A percentile compares a stretch with the other conserved stretches of the same genome.
phyloP scores from a whole-genome alignment of 2,888 invertebrate genomes.

The Dryococelus australis region DNA sequence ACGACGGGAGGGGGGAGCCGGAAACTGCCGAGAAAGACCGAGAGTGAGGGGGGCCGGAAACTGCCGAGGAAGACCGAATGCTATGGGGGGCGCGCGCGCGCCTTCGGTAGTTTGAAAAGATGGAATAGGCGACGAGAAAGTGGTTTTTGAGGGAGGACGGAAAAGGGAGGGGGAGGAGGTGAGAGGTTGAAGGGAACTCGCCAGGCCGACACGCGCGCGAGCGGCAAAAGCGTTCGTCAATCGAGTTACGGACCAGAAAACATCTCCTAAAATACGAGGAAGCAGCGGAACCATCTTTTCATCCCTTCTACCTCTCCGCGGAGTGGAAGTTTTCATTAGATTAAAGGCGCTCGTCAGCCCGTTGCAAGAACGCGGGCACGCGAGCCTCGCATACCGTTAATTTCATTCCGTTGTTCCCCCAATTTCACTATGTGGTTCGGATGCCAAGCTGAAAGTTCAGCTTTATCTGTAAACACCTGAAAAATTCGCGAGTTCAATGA shows the following conservation, averaged over 20 bases:
- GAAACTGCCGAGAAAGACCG: not conserved
- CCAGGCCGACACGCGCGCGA: not conserved
- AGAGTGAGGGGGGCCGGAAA: not conserved
- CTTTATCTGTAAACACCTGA: too few relatives aligned
- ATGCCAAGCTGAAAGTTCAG: too few relatives aligned
- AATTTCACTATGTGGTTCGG: too few relatives aligned
- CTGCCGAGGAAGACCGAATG: not conserved
- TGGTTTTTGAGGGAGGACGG: not conserved
- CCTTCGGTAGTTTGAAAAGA: not conserved
- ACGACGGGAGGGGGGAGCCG: not conserved
- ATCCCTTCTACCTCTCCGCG: not conserved
- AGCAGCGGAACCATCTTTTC: not conserved
- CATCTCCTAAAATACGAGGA: not conserved
- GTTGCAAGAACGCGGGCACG: too few relatives aligned
- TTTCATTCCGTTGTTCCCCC: too few relatives aligned
- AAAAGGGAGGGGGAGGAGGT: not conserved
- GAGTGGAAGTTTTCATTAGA: not conserved
- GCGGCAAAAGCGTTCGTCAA: not conserved
- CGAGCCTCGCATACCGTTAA: too few relatives aligned
- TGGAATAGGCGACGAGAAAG: not conserved
- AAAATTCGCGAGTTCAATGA: too few relatives aligned
- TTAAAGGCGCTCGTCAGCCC: not conserved
- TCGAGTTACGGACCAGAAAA: conserved; percentile 11
- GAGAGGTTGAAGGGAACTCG: too few relatives aligned
- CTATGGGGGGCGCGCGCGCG: not conserved